Base-by-base conservation (phyloP, 2,888 invertebrate genomes). In the Acutogordius australiensis region DNA sequence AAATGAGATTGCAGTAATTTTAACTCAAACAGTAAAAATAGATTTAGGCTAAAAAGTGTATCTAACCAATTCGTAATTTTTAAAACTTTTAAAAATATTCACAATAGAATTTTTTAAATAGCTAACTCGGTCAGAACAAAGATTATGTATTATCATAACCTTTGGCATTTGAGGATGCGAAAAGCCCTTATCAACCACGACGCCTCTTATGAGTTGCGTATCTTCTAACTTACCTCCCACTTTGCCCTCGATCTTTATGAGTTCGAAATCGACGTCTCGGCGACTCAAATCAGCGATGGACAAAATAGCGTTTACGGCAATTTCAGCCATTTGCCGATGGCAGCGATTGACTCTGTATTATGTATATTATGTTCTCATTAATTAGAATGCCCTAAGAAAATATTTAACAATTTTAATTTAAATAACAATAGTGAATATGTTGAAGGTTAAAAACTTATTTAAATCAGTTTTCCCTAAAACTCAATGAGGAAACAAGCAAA, bases 151-250 rank as follows among this genome's bases (percentile, higher is more conserved):
- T n/a, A n/a, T n/a, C 28, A 59, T 71, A 63, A 79, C 80, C 76
- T 90, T 91, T 0, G 94, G 94, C 97, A 99, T 97, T 75, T 97
- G 97, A 44, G 94, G 87, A 74, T 99, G 94, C 66, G 88, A 88
- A 79, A 94, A 86, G 64, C 91, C 90, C 74, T 99, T 99, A 71
- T 99, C 94, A 18, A 97, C 79, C 63, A 99, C 81, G 0, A 97
- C 97, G 61, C 97, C 97, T 65, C 81, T 82, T 23, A 99, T 90
- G 62, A 99, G 76, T 75, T 84, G 79, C 0, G 94, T 87, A 70
- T 97, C 97, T 70, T 97, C 97, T 73, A 99, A 78, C 62, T 82
- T 80, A 1, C 94, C 97, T 23, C 97, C 97, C 59, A 80, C 88
- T 75, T 97, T 97, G 26, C 87, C 87, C 70, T 90, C 88, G 62